Base-by-base conservation (phyloP, 2,797 vertebrate species). In the Zalophus californianus region DNA sequence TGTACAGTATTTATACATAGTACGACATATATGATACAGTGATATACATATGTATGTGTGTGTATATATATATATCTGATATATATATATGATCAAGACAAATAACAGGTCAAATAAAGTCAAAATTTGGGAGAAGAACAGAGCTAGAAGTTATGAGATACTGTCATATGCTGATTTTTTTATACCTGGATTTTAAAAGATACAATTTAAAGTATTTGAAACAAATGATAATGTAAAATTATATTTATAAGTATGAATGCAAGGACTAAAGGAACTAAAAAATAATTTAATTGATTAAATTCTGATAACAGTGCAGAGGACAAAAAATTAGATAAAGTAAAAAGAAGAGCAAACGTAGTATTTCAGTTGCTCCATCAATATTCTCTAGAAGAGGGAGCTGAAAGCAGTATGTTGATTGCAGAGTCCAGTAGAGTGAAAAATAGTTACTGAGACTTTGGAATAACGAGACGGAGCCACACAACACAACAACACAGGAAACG, bases 391-490 rank as follows among this genome's bases (percentile, higher is more conserved):
- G n/a, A 68, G 32, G 20, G 48, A 5, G 41, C 21, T 38, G 35
- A 25, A 44, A 89, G 41, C 7, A 35, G 52, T 25, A 13, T 8
- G 7, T 13, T 29, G 29, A 41, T 2, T 29, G 29, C 72, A 70
- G 20, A 48, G 35, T 60, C 1, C 5, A 56, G 29, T 16, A 32
- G 10, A 54, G 48, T 50, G 58, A 80, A 52, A 85, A 73, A 27
- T 0, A 70, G 18, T 41, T 3, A n/a, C 5, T n/a, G 56, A 56
- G 58, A n/a, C 54, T 27, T 72, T 25, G 15, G 35, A 25, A 35
- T 25, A 2, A 27, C 2, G 16, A 29, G 48, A 38, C 38, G 18
- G 7, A 11, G 1, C n/a, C 50, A 29, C 18, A 12, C 3, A 1
- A 38, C 48, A 48, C 1, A 50, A 50, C 68, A 41, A 8, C 4